A percentile compares a stretch with the other conserved stretches of the same genome.
These are phyloP conservation scores for Standfussiana lucernea DNA, from an alignment of 2,888 invertebrate genomes.

Conservation along the genomic window DNA sequence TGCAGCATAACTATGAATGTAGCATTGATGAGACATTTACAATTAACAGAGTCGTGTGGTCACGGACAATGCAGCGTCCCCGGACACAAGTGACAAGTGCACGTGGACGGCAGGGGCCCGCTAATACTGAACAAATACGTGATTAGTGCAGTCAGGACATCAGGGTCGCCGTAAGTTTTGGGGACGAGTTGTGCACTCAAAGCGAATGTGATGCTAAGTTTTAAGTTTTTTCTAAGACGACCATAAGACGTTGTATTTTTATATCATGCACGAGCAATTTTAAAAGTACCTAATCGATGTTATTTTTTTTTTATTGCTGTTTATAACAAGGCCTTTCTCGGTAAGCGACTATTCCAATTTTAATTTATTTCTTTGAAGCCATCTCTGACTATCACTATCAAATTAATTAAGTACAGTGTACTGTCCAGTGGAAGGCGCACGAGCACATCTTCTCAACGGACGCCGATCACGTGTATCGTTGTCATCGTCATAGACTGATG, in stretches of 20 bases:
- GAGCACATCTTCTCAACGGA: neutral
- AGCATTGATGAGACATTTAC: constrained; percentile 20
- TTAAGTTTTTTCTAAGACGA: neutral
- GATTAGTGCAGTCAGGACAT: constrained; percentile 45
- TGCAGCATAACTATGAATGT: constrained; percentile 37
- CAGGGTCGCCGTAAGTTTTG: neutral
- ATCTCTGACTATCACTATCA: neutral
- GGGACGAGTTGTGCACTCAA: neutral
- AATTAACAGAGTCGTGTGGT: constrained; percentile 22
- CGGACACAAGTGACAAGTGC: constrained; percentile 43
- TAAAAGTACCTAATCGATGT: neutral
- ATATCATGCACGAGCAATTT: neutral
- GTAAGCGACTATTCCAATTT: neutral
- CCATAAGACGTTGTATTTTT: neutral
- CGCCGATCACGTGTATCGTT: neutral
- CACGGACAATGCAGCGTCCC: constrained; percentile 27
- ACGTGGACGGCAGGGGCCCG: neutral
- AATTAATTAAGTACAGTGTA: neutral
- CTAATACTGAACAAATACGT: constrained; percentile 56
- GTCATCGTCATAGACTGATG: no score
- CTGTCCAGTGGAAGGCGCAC: neutral
- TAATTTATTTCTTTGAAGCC: neutral
- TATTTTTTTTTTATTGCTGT: neutral
- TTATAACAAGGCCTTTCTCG: neutral
- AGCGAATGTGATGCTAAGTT: neutral